Evolutionary conservation across 2,888 invertebrate species (phyloP).

Genomic region (Pilophorus perplexus): DNA sequence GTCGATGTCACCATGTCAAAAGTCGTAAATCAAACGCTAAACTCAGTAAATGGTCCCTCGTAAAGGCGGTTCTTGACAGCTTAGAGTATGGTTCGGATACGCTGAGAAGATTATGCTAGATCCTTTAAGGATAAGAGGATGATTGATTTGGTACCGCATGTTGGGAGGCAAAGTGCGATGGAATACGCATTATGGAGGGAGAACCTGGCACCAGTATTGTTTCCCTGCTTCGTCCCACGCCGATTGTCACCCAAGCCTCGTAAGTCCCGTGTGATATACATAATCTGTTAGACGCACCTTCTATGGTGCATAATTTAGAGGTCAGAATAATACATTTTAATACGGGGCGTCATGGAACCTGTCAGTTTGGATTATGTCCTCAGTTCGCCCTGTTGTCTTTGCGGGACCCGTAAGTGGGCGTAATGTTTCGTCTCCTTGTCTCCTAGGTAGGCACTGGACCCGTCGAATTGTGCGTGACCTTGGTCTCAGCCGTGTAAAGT

Average conservation of each 20-base stretch:
- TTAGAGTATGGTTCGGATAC: conserved; percentile 10
- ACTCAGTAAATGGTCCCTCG: no score
- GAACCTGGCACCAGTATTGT: conserved; percentile 34
- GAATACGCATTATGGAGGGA: conserved; percentile 22
- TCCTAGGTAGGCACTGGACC: no score
- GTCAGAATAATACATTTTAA: conserved; percentile 46
- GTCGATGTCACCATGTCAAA: no score
- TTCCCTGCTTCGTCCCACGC: conserved; percentile 41
- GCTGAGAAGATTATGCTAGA: conserved; percentile 21
- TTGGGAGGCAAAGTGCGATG: background rate
- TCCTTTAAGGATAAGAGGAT: conserved; percentile 3
- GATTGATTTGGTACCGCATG: conserved; percentile 19
- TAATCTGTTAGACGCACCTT: conserved; percentile 43
- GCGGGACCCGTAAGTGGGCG: no score
- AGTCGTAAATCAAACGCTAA: no score
- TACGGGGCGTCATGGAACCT: conserved; percentile 29
- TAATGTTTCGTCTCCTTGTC: no score
- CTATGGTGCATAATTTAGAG: conserved; percentile 45
- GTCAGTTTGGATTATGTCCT: conserved; percentile 36
- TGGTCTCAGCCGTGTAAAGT: no score
- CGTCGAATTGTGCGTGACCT: no score
- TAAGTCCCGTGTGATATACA: conserved; percentile 38
- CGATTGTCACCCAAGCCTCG: conserved; percentile 39
- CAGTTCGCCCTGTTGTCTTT: no score
- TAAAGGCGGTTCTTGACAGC: conserved; percentile 9